phyloP scores from a whole-genome alignment of 53 echinoderm and acorn worm genomes.

The Stichopus horrens region DNA sequence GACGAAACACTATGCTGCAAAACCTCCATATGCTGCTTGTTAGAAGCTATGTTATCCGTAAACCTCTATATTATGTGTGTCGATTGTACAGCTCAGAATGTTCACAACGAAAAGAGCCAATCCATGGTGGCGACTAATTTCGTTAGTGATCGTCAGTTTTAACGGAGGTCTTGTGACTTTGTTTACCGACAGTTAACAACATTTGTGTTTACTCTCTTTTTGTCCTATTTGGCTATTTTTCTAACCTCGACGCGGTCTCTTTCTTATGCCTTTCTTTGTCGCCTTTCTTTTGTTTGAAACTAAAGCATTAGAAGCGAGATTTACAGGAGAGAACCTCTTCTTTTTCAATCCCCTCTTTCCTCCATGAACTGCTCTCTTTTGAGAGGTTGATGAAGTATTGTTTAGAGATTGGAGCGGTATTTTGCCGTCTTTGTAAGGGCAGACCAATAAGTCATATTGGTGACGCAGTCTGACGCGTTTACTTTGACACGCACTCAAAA shows the following conservation, averaged over 20 bases:
- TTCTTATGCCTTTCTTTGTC: not conserved
- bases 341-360: not conserved
- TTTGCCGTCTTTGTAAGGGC: constrained; percentile 3
- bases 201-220: not conserved
- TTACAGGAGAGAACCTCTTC: constrained; percentile 3
- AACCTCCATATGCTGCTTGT: no score
- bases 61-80: no score
- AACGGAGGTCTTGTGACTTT: not conserved
- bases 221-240: not conserved
- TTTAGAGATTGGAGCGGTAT: constrained; percentile 27
- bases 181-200: constrained; percentile 28
- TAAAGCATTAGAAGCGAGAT: constrained; percentile 20
- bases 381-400: constrained; percentile 34
- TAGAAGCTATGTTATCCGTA: no score
- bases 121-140: no score
- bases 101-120: no score
- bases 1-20: no score
- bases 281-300: not conserved
- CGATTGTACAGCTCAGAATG: no score
- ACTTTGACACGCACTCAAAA: not conserved
- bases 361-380: constrained; percentile 21
- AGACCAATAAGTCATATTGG: constrained; percentile 39
- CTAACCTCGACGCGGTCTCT: not conserved
- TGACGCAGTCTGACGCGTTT: not conserved
- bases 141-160: not conserved